Evolutionary conservation across 2,888 invertebrate genomes (phyloP), one percentile per base, ranked within the genome.

Genomic region (Hydropsyche betteni): DNA sequence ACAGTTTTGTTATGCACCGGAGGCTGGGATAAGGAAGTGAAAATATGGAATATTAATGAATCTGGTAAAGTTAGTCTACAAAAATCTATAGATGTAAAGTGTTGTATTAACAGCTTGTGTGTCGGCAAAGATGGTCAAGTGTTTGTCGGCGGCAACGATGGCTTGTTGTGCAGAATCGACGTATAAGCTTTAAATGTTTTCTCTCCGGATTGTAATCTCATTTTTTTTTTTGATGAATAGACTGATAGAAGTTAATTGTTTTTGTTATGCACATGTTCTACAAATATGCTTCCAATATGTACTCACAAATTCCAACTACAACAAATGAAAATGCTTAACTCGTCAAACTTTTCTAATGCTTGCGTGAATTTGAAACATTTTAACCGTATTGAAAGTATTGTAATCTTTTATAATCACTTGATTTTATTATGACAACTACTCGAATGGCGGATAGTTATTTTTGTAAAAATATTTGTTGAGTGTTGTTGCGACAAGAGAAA

Each of bases 141-240:
- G 5, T 91, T 89, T 85, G 89, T 88, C 0, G 90, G 87, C 0
- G 89, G 90, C 8, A 86, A 88, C 84, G 89, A 90, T 79, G 90
- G 90, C 14, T 83, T 83, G 75, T 83, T 90, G 53, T 84, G 84
- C 69, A 82, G 87, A 78, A 58, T 70, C 68, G 74, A 74, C 72
- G 36, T 53, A 16, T 74, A 74, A 72, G 73, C 10, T 38, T 12
- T 2, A 16, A 14, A 38, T 51, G 55, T 53, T 50, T 24, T 72
- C 12, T 52, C 68, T 52, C 55, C 55, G n/a, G 10, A 52, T 58
- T 6, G 51, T 72, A 53, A 68, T 61, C 69, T 68, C 64, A 53
- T 70, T 74, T 52, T 74, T 70, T n/a, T 33, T 58, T 16, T 38
- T 44, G 50, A 58, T 53, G 50, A 61, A 36, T 14, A 75, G 52